Base-by-base conservation (phyloP, 1,140 invertebrate genomes). In the Euura saliciscinereae region DNA sequence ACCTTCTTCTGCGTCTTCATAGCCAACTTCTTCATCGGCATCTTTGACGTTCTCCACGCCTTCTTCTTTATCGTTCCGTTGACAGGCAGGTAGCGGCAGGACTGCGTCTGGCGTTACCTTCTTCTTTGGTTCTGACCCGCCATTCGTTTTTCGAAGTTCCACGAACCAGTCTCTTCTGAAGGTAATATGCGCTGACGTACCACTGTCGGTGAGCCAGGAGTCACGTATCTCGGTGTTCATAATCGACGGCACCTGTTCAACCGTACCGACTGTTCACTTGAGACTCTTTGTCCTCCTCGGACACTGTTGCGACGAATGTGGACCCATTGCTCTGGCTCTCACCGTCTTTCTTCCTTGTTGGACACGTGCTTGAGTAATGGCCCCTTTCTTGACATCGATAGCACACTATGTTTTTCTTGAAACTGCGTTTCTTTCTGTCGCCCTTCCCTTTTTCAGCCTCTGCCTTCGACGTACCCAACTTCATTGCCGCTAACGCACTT, bases 141-240 rank as follows among this genome's bases (percentile, higher is more conserved):
- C 72, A n/a, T 42, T 10, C 65, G 6, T 45, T 42, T n/a, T 43
- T 28, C 72, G 66, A 45, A 78, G 76, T 3, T 78, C 74, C 51
- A 64, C 68, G 59, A 78, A 80, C 78, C 77, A 80, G 28, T 78
- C 78, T n/a, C 74, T 69, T 13, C 73, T 69, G 67, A 69, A 75
- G 43, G 71, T n/a, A n/a, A n/a, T n/a, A n/a, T n/a, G n/a, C n/a
- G n/a, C n/a, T n/a, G n/a, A n/a, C n/a, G n/a, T n/a, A 8, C 77
- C 78, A 67, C 78, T 79, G 65, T 79, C 76, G 43, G 72, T 66
- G 51, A 76, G 44, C 79, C 77, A 81, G 11, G 69, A 65, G 13
- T 74, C 70, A 42, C 43, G 46, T 51, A 51, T 51, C 46, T 51
- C 43, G 46, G 46, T 51, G 46, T 51, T 51, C 46, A 51, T 51